Base-by-base conservation (phyloP, 2,888 invertebrate species). In the Ferdinandea cuprea region DNA sequence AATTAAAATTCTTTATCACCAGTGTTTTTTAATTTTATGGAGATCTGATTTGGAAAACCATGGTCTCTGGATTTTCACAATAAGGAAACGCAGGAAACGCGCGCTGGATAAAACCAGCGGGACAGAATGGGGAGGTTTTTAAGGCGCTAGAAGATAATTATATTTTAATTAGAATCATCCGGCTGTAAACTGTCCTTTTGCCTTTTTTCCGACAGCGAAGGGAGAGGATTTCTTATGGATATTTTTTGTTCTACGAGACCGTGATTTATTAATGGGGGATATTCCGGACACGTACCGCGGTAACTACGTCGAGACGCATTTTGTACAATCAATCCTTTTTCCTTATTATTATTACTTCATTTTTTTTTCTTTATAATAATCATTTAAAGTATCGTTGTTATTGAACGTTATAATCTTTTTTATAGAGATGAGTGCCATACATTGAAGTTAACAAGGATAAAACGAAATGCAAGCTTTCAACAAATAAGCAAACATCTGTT, bases 101-200 rank as follows among this genome's bases (percentile, higher is more conserved):
- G 65, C 72, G 35, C 69, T 58, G 58, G 61, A 65, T 72, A 30
- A n/a, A 68, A 42, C 35, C 46, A 50, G 58, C 40, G 30, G 52
- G 37, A 56, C 48, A 56, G 61, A 72, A 30, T 48, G 72, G n/a
- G n/a, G 13, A 68, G 50, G 68, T 73, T 78, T 63, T 83, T 52
- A 78, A 83, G 83, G 78, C 83, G 79, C 79, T 79, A 73, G 79
- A 80, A 80, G 80, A 91, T 90, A 90, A 90, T 90, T 90, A 90
- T 91, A 90, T 90, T 91, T 90, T 90, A 90, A 90, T 90, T 90
- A 90, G 90, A 90, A 91, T 90, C 90, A 90, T 90, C 91, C 90
- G 90, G 89, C 90, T 89, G 90, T 91, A 90, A 90, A 90, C 90
- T 90, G 90, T 90, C 90, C 90, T 87, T 89, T 89, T 89, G 88